These are phyloP conservation scores for Gulo gulo DNA, from an alignment of 2,113 vertebrate species.

Conservation along the genomic window DNA sequence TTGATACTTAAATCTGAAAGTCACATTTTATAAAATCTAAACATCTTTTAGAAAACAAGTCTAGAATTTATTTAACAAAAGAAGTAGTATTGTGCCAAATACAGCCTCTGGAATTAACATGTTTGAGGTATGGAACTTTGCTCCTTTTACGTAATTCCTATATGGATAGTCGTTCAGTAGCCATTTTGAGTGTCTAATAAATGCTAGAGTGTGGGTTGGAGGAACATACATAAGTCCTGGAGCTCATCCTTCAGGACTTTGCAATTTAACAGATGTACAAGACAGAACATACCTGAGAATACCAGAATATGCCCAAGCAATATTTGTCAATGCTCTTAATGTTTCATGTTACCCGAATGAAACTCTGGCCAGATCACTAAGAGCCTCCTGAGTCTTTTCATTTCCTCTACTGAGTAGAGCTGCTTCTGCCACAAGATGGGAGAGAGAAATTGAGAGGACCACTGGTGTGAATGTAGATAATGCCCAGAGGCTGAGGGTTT, in stretches of 20 bases:
- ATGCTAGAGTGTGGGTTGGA: too few species aligned
- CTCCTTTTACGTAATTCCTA: background rate
- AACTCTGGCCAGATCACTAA: background rate
- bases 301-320: background rate
- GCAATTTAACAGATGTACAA: background rate
- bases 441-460: background rate
- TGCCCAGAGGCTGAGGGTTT: background rate
- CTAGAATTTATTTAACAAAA: background rate
- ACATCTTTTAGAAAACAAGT: background rate
- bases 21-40: slow-evolving; percentile 14
- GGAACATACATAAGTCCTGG: background rate
- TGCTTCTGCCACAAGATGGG: background rate
- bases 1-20: background rate
- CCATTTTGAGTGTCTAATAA: background rate
- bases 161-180: background rate
- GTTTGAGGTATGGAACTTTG: background rate
- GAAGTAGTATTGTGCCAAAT: background rate
- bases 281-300: background rate
- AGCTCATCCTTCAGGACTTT: background rate
- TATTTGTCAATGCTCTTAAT: background rate
- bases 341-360: background rate
- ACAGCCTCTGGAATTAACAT: background rate
- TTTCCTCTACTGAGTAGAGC: background rate
- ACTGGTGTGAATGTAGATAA: background rate
- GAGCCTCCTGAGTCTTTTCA: background rate